phyloP scores from a whole-genome alignment of 2,888 invertebrate species.

The Aporophyla nigra region DNA sequence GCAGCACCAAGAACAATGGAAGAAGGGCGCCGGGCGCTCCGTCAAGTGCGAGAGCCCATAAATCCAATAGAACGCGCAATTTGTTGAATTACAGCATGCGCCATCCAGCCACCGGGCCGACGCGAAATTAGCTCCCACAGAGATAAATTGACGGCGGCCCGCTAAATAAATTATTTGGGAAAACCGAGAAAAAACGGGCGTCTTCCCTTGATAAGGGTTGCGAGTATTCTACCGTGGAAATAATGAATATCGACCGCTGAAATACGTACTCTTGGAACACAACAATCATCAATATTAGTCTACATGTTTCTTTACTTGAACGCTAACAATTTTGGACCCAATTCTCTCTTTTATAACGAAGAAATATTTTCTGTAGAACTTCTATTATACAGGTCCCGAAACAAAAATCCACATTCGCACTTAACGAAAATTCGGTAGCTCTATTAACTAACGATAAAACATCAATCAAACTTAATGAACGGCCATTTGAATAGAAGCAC shows the following conservation, averaged over 20 bases:
- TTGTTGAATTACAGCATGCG: slow-evolving; percentile 91
- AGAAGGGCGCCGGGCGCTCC: slow-evolving; percentile 86
- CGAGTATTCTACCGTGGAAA: slow-evolving; percentile 81
- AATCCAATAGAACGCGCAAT: slow-evolving; percentile 90
- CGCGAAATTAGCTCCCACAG: slow-evolving; percentile 91
- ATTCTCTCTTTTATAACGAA: background rate
- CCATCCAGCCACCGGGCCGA: slow-evolving; percentile 90
- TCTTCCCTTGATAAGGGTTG: slow-evolving; percentile 91
- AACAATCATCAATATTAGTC: slow-evolving; percentile 51
- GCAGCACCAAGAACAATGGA: slow-evolving; percentile 85
- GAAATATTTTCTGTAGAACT: background rate
- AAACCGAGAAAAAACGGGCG: slow-evolving; percentile 91
- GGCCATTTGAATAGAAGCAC: slow-evolving; percentile 53
- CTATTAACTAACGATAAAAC: slow-evolving; percentile 51
- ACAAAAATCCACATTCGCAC: slow-evolving; percentile 34
- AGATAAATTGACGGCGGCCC: slow-evolving; percentile 90
- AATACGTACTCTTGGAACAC: slow-evolving; percentile 60
- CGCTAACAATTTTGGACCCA: background rate
- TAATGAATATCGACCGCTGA: slow-evolving; percentile 87
- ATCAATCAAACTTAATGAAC: slow-evolving; percentile 66
- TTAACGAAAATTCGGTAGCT: slow-evolving; percentile 46
- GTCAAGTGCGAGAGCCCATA: slow-evolving; percentile 89
- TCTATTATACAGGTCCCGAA: slow-evolving; percentile 28
- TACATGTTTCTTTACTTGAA: background rate
- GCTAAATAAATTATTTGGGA: slow-evolving; percentile 91